Evolutionary conservation across 2,797 vertebrate species (phyloP).

Genomic region (Nasua narica): DNA sequence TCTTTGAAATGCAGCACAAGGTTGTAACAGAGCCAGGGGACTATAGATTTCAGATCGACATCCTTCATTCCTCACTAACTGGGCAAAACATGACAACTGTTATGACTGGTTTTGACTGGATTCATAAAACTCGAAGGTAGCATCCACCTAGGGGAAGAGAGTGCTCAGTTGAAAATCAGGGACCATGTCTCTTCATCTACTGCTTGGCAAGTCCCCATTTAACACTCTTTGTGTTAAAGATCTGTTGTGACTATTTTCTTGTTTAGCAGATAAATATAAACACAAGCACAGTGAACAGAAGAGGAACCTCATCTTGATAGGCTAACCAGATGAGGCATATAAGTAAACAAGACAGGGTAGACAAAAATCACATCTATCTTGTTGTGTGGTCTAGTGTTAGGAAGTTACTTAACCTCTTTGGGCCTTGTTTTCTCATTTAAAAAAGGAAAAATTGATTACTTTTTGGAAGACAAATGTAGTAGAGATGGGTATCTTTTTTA

Average conservation of each 20-base stretch:
- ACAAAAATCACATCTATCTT: not conserved
- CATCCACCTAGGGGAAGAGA: not conserved
- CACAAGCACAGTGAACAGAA: not conserved
- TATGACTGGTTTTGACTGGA: slow-evolving; percentile 27
- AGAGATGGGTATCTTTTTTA: not conserved
- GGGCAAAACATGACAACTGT: not conserved
- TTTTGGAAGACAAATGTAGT: not conserved
- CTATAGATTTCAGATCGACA: slow-evolving; percentile 53
- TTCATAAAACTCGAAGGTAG: slow-evolving; percentile 16
- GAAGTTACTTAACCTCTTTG: not conserved
- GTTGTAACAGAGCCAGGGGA: slow-evolving; percentile 24
- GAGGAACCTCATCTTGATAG: not conserved
- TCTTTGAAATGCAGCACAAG: slow-evolving; percentile 2
- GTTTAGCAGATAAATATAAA: not conserved
- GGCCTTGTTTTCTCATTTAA: not conserved
- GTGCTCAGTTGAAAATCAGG: not conserved
- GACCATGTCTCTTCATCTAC: not conserved
- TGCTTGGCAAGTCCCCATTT: not conserved
- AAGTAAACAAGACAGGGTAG: not conserved
- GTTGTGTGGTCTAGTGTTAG: not conserved
- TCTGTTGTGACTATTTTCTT: not conserved
- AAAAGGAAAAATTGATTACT: not conserved
- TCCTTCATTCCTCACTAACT: slow-evolving; percentile 40
- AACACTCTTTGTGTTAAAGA: not conserved
- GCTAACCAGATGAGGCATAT: not conserved